These are phyloP conservation scores for Melikaiella ostensackeni DNA, from an alignment of 2,888 invertebrate species.

Conservation along the genomic window DNA sequence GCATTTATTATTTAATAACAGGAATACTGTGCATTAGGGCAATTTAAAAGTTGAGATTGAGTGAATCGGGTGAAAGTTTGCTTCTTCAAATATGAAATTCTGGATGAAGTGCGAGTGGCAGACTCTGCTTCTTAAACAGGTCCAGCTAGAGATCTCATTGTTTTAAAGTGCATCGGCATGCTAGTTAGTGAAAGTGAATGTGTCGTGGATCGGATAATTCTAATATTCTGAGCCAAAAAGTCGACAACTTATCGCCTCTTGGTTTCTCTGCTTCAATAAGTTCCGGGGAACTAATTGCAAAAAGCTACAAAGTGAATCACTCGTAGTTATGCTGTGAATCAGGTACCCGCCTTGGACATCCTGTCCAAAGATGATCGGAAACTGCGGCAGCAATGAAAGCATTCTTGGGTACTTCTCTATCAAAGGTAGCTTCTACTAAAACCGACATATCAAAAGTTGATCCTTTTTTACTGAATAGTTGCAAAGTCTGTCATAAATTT, in stretches of 20 bases:
- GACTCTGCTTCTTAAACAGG: slow-evolving; percentile 4
- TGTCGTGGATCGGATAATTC: slow-evolving; percentile 36
- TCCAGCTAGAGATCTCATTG: slow-evolving; percentile 22
- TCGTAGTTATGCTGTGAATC: slow-evolving; percentile 23
- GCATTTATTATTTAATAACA: no score
- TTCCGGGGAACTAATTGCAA: slow-evolving; percentile 28
- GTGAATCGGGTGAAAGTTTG: neutral
- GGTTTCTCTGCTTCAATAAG: slow-evolving; percentile 5
- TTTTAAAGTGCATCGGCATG: slow-evolving; percentile 18
- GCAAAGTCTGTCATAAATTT: no score
- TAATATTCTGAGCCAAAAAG: slow-evolving; percentile 13
- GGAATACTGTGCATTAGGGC: neutral
- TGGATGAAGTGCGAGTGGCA: neutral
- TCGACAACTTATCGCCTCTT: neutral
- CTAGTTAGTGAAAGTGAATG: slow-evolving; percentile 32
- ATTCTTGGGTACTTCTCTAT: slow-evolving; percentile 68
- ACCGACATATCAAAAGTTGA: neutral
- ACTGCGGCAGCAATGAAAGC: slow-evolving; percentile 71
- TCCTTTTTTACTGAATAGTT: no score
- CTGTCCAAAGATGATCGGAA: slow-evolving; percentile 65
- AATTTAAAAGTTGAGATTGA: neutral
- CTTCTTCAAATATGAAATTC: slow-evolving; percentile 16
- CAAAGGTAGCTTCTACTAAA: slow-evolving; percentile 61
- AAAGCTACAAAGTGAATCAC: slow-evolving; percentile 14
- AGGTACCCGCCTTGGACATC: slow-evolving; percentile 37